These are phyloP conservation scores for Sesia apiformis DNA, from an alignment of 2,888 invertebrate genomes.

Conservation along the genomic window DNA sequence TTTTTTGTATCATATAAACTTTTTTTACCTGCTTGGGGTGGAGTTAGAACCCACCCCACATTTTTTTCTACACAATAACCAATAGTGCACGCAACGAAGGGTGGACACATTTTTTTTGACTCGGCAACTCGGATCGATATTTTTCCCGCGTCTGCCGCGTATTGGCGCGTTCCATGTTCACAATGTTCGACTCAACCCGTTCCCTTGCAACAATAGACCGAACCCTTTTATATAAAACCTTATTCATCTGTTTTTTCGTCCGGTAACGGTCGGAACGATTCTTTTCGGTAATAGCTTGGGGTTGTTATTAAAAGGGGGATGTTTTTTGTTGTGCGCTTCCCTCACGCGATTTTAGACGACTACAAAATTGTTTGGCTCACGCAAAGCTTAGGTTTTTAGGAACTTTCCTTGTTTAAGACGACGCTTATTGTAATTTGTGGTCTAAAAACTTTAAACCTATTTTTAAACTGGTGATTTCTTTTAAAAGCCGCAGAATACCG, in stretches of 20 bases:
- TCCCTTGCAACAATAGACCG: slow-evolving; percentile 40
- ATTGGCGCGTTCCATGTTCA: slow-evolving; percentile 32
- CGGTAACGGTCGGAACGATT: slow-evolving; percentile 60
- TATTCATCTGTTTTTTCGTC: slow-evolving; percentile 64
- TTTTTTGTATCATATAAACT: slow-evolving; percentile 28
- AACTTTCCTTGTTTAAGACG: neutral
- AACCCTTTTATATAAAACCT: slow-evolving; percentile 57
- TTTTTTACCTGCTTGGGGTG: slow-evolving; percentile 60
- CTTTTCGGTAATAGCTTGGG: slow-evolving; percentile 63
- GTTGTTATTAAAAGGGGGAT: slow-evolving; percentile 47
- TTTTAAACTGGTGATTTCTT: too few species aligned
- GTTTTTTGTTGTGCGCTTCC: slow-evolving; percentile 50
- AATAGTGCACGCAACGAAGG: slow-evolving; percentile 46
- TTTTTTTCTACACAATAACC: slow-evolving; percentile 54
- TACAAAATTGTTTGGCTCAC: slow-evolving; percentile 51
- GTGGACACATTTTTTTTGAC: slow-evolving; percentile 59
- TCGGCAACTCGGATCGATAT: slow-evolving; percentile 50
- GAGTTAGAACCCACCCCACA: slow-evolving; percentile 50
- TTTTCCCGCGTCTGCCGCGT: slow-evolving; percentile 50
- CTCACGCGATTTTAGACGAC: slow-evolving; percentile 55
- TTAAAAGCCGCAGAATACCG: too few species aligned
- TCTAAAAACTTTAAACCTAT: too few species aligned
- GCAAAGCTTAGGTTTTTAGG: slow-evolving; percentile 21
- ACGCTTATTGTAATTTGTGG: neutral
- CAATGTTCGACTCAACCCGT: slow-evolving; percentile 26